Base-by-base conservation (phyloP, 1,140 invertebrate species). In the Yoshiicerus persimilis region DNA sequence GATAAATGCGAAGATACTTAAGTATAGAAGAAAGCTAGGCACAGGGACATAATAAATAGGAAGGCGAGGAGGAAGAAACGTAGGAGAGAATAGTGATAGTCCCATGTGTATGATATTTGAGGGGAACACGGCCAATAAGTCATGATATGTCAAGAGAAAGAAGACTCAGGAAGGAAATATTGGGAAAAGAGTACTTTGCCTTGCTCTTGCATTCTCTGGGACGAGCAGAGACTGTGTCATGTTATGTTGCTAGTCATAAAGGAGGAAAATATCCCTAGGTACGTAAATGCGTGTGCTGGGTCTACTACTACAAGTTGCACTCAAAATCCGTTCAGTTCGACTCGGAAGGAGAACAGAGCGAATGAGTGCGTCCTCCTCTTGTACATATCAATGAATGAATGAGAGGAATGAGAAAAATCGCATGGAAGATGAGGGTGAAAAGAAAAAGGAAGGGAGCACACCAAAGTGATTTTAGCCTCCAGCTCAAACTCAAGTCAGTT, bases 121-220 rank as follows among this genome's bases (percentile, higher is more conserved):
- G 83, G 83, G 83, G 83, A 84, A 84, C 38, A 47, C 83, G 83
- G 83, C 39, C 83, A 84, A 84, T 84, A 84, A 84, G 83, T 84
- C 83, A 84, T 84, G 83, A 84, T 84, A 84, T 84, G 83, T 84
- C 83, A 84, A 47, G 83, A 47, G 38, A 56, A 34, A 56, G 83
- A 80, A 80, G 75, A 80, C 13, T 56, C 41, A 56, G 83, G 83
- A 84, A 84, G 83, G 83, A 84, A 84, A 41, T 84, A 84, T 84
- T 84, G 83, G 83, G 39, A 41, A 56, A 56, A 30, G 83, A 41
- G 83, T 47, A 41, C 83, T 56, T 47, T 27, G 83, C 83, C 30
- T 62, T 47, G 47, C 27, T 84, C 47, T 56, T 56, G 16, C 16
- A 56, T 56, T 56, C 16, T 56, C 41, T 62, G 83, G 56, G 77